Percentiles rank a stretch among this genome's conserved stretches.
These are phyloP conservation scores for Tetraodon nigroviridis DNA, from an alignment of 2,113 vertebrate species.

Conservation along the genomic window DNA sequence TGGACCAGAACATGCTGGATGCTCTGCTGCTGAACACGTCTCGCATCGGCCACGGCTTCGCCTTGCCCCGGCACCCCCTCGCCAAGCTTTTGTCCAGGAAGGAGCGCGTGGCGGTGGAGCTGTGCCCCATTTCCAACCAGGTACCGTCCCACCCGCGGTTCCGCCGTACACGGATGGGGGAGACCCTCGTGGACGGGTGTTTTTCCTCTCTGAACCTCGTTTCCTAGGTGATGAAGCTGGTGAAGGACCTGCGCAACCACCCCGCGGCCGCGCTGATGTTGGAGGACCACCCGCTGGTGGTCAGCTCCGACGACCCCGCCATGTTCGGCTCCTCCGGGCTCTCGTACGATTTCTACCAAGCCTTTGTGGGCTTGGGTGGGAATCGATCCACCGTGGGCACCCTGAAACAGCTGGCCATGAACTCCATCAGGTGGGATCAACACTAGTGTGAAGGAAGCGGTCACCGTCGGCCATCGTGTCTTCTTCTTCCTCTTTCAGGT, in stretches of 20 bases:
- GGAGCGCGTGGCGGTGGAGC: slow-evolving; percentile 80
- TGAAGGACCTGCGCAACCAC: slow-evolving; percentile 83
- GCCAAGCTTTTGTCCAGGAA: slow-evolving; percentile 75
- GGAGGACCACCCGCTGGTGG: slow-evolving; percentile 81
- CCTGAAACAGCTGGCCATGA: slow-evolving; percentile 83
- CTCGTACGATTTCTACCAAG: slow-evolving; percentile 89
- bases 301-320: slow-evolving; percentile 85
- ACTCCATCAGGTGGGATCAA: slow-evolving; percentile 85
- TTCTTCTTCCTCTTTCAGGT: slow-evolving; percentile 68
- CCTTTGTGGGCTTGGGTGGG: slow-evolving; percentile 85
- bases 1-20: slow-evolving; percentile 86
- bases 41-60: slow-evolving; percentile 87
- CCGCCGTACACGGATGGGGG: not conserved
- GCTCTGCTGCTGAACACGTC: slow-evolving; percentile 85
- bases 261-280: slow-evolving; percentile 81
- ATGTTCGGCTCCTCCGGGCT: slow-evolving; percentile 81
- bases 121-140: slow-evolving; percentile 95
- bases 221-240: slow-evolving; percentile 81
- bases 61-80: slow-evolving; percentile 79
- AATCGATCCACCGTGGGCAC: slow-evolving; percentile 76
- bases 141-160: slow-evolving; percentile 47
- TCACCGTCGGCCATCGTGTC: too few species aligned
- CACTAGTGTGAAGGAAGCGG: too few species aligned
- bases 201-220: fast-evolving
- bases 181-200: not conserved